Evolutionary conservation across 2,888 invertebrate genomes (phyloP).

Genomic region (Syrphus vitripennis): DNA sequence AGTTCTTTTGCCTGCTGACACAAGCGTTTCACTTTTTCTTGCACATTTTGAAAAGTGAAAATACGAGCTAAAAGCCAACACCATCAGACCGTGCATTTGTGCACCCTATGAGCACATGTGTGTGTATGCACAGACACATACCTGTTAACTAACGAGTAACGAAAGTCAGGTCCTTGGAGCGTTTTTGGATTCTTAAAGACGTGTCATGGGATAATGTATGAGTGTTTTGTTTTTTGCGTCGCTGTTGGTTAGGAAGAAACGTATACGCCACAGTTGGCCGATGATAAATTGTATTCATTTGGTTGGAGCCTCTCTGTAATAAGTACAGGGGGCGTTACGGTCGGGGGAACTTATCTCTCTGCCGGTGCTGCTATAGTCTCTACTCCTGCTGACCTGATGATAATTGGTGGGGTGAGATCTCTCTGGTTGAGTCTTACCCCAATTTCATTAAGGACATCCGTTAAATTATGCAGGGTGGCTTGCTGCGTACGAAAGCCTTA

Average conservation of each 20-base stretch:
- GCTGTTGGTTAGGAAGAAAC: slow-evolving; percentile 10
- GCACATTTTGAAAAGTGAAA: slow-evolving; percentile 69
- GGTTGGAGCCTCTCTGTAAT: neutral
- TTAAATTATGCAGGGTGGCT: slow-evolving; percentile 78
- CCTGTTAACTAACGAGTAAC: slow-evolving; percentile 8
- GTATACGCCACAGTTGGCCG: slow-evolving; percentile 68
- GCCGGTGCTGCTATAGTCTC: neutral
- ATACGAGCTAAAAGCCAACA: slow-evolving; percentile 61
- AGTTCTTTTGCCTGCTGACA: slow-evolving; percentile 65
- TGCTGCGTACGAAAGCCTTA: slow-evolving; percentile 61
- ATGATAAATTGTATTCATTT: slow-evolving; percentile 69
- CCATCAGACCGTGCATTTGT: slow-evolving; percentile 57
- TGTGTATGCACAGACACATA: neutral
- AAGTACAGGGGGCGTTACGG: slow-evolving; percentile 6
- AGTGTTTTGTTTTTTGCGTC: slow-evolving; percentile 60
- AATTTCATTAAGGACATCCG: slow-evolving; percentile 79
- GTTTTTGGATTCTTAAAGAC: slow-evolving; percentile 68
- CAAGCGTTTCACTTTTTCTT: slow-evolving; percentile 69
- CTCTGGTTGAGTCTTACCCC: slow-evolving; percentile 73
- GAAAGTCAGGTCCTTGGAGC: slow-evolving; percentile 46
- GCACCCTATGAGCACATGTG: slow-evolving; percentile 34
- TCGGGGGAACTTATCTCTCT: slow-evolving; percentile 19
- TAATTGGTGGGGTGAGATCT: slow-evolving; percentile 67
- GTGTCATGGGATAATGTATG: slow-evolving; percentile 70
- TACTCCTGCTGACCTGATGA: slow-evolving; percentile 57